A percentile compares a stretch with the other conserved stretches of the same genome.
phyloP scores from a whole-genome alignment of 2,113 vertebrate genomes.

The Neopipo cinnamomea region DNA sequence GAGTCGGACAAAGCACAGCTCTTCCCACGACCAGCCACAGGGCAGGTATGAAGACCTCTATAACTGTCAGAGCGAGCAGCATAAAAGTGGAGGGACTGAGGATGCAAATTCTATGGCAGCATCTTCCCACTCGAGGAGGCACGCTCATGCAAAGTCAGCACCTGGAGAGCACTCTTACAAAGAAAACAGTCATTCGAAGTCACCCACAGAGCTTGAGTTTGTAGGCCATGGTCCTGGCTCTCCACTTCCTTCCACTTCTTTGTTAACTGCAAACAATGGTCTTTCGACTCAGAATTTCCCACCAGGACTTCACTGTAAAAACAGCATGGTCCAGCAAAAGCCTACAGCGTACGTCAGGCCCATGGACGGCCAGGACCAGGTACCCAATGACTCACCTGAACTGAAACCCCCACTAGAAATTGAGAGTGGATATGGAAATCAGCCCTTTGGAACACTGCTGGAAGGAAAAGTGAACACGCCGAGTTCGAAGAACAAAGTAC shows the following conservation, averaged over 20 bases:
- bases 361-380: conserved; percentile 94
- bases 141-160: conserved; percentile 74
- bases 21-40: conserved; percentile 79
- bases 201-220: conserved; percentile 82
- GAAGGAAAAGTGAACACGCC: conserved; percentile 81
- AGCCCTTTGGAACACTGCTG: conserved; percentile 80
- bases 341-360: conserved; percentile 92
- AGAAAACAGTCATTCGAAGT: conserved; percentile 81
- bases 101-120: conserved; percentile 78
- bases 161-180: conserved; percentile 76
- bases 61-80: conserved; percentile 83
- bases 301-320: conserved; percentile 86
- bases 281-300: conserved; percentile 87
- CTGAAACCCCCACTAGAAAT: conserved; percentile 87
- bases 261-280: conserved; percentile 79
- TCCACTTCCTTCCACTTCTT: conserved; percentile 89
- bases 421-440: conserved; percentile 84
- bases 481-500: conserved; percentile 89
- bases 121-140: conserved; percentile 77
- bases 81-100: conserved; percentile 74
- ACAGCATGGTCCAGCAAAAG: conserved; percentile 86
- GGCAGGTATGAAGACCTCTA: conserved; percentile 86
- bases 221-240: conserved; percentile 77
- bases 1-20: conserved; percentile 78
- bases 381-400: conserved; percentile 87